Evolutionary conservation across 2,888 invertebrate genomes (phyloP).

Genomic region (Netelia inedita): DNA sequence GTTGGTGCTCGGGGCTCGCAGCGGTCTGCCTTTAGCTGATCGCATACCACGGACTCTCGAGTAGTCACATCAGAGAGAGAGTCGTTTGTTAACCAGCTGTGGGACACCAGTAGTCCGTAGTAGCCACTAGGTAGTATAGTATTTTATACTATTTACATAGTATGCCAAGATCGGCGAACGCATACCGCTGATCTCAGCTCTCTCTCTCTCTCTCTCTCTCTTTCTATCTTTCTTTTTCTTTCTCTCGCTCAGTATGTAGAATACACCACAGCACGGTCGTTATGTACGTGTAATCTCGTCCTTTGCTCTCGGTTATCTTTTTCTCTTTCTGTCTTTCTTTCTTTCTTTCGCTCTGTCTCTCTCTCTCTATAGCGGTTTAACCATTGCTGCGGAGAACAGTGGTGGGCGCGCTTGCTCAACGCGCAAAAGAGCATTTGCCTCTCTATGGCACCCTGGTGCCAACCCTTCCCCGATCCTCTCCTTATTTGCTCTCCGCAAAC

Average conservation of each 20-base stretch:
- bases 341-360: conserved; percentile 37
- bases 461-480: neutral
- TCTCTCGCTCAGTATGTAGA: conserved; percentile 34
- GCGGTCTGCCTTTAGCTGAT: conserved; percentile 54
- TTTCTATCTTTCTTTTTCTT: conserved; percentile 1
- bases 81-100: conserved; percentile 70
- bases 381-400: conserved; percentile 15
- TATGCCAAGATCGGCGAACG: conserved; percentile 63
- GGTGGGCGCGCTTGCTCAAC: conserved; percentile 25
- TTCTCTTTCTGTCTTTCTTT: conserved; percentile 40
- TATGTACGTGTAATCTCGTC: conserved; percentile 33
- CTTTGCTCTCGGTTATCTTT: conserved; percentile 47
- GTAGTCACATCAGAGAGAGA: conserved; percentile 65
- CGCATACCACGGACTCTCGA: conserved; percentile 66
- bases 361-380: conserved; percentile 47
- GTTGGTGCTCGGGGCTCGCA: conserved; percentile 22
- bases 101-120: conserved; percentile 60
- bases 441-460: neutral
- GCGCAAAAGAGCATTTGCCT: conserved; percentile 34
- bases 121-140: conserved; percentile 53
- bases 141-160: conserved; percentile 69
- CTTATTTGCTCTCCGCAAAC: conserved; percentile 46
- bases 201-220: neutral
- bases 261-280: conserved; percentile 27
- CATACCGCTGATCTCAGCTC: conserved; percentile 57